phyloP scores from a whole-genome alignment of 2,797 vertebrate genomes.

The Phataginus tetradactyla region DNA sequence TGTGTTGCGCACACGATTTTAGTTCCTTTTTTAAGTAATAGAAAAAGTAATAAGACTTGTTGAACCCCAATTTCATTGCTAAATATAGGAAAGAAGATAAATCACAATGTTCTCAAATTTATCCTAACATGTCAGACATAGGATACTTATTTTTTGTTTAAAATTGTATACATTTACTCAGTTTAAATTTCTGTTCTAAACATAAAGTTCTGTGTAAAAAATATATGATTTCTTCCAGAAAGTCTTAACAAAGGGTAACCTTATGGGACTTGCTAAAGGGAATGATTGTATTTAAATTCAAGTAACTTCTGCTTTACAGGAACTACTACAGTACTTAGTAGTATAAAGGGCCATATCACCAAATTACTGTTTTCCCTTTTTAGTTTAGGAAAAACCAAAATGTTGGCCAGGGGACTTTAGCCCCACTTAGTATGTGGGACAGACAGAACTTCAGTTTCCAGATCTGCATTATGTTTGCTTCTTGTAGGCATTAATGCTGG shows the following conservation, averaged over 20 bases:
- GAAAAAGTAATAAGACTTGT: background rate
- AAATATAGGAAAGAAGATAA: background rate
- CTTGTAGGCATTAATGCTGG: too few relatives aligned
- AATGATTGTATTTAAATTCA: constrained; percentile 34
- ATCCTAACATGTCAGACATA: background rate
- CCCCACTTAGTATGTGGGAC: background rate
- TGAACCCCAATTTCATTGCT: background rate
- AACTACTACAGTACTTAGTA: background rate
- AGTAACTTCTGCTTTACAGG: background rate
- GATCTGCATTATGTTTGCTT: background rate
- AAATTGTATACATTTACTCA: background rate
- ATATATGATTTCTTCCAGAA: rapidly evolving
- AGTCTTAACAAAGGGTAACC: background rate
- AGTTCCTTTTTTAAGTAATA: constrained; percentile 21
- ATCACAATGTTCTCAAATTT: constrained; percentile 14
- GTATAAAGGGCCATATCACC: background rate
- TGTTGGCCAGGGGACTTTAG: background rate
- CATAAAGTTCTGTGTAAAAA: constrained; percentile 34
- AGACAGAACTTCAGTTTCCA: background rate
- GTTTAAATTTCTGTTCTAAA: constrained; percentile 42
- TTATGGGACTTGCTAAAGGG: background rate
- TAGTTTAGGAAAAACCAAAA: background rate
- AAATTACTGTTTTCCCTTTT: constrained; percentile 3
- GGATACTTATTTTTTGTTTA: background rate
- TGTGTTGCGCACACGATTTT: background rate